Conservation (phyloP, 2,888 invertebrate genomes). For the Brassicogethes aeneus region DNA sequence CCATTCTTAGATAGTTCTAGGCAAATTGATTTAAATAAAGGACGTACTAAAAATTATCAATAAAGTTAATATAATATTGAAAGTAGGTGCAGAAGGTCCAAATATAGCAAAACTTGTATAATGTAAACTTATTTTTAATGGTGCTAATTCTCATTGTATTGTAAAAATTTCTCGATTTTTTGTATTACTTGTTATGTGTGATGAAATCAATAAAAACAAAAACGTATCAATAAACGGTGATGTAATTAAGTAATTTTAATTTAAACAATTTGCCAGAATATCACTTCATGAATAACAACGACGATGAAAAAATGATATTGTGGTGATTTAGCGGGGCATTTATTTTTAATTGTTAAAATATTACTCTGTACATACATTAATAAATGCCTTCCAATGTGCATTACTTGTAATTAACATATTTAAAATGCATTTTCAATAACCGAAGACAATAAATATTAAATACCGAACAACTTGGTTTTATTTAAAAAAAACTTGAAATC, state of each 20-base stretch:
- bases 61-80: too few relatives aligned
- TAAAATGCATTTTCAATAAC: conserved; percentile 44
- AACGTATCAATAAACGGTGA: conserved; percentile 43
- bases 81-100: too few relatives aligned
- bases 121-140: too few relatives aligned
- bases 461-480: too few relatives aligned
- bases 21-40: conserved; percentile 16
- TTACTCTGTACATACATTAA: conserved; percentile 13
- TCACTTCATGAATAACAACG: not conserved
- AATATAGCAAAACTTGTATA: not conserved
- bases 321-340: not conserved
- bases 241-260: conserved; percentile 26
- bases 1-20: conserved; percentile 37
- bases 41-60: too few relatives aligned
- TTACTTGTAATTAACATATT: conserved; percentile 34
- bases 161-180: too few relatives aligned
- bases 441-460: conserved; percentile 43
- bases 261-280: not conserved
- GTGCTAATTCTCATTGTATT: too few relatives aligned
- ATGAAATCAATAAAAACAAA: conserved; percentile 39
- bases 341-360: not conserved
- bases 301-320: not conserved
- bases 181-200: too few relatives aligned
- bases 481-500: too few relatives aligned
- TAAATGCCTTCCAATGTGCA: conserved; percentile 26